Base-by-base conservation (phyloP, 2,888 invertebrate genomes). In the Andrena bucephala region DNA sequence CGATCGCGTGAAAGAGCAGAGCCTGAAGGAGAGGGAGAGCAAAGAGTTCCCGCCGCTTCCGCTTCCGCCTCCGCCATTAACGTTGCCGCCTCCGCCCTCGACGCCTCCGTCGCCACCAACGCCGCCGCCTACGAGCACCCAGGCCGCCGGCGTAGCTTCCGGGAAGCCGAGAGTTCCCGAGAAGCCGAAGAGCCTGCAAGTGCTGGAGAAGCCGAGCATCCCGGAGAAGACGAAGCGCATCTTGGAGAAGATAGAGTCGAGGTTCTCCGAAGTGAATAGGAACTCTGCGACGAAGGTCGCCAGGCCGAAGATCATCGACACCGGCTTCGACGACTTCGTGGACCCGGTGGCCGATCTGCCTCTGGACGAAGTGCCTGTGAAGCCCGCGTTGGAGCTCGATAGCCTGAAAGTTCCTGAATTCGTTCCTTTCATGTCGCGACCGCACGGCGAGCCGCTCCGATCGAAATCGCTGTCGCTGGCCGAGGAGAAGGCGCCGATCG, bases 141-240 rank as follows among this genome's bases (percentile, higher is more conserved):
- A 16, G 5, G 1, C 16, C 1, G 42, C 13, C 13, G 42, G 42
- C 42, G 42, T 36, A 10, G 27, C 50, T 1, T 8, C 36, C 4
- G 50, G 54, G 24, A 84, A 83, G 52, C 50, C 79, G 10, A 78
- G 85, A 20, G 33, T 69, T 5, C 73, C 75, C 0, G 88, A 90
- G 29, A 92, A 91, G 72, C 77, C 85, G 0, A 91, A 89, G 54
- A 72, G 77, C 2, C 78, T 84, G n/a, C 87, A 89, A 0, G 92
- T 89, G 73, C 83, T 89, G 13, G 93, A 94, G 67, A 94, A 93
- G 36, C 94, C 93, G 5, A 92, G 92, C 62, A 93, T 94, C 68
- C 94, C 94, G 0, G 94, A 94, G 70, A 94, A 94, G 83, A 94
- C 93, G 0, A 94, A 94, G 72, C 90, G 93, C 8, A 94, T 94